phyloP scores from a whole-genome alignment of 2,797 vertebrate species.

The Syndactyla subalaris region DNA sequence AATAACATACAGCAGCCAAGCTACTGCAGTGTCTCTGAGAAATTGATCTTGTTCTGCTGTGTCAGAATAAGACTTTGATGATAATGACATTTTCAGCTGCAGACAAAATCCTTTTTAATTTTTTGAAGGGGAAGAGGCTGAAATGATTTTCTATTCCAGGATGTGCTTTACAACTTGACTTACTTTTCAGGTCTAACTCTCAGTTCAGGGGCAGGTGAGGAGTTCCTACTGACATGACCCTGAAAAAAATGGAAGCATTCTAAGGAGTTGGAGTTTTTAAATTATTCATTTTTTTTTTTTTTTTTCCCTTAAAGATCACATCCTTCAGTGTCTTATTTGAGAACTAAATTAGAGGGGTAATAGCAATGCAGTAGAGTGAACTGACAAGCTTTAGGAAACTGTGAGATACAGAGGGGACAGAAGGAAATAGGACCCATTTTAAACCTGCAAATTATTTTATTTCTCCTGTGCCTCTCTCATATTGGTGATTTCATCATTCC shows the following conservation, averaged over 20 bases:
- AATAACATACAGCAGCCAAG: not conserved
- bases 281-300: not conserved
- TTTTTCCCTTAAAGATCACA: not conserved
- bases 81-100: constrained; percentile 56
- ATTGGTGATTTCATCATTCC: not conserved
- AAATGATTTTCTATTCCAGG: constrained; percentile 24
- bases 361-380: not conserved
- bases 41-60: constrained; percentile 57
- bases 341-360: not conserved
- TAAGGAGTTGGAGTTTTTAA: not conserved
- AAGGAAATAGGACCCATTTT: not conserved
- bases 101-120: constrained; percentile 61
- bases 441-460: not conserved
- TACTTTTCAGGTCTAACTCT: not conserved
- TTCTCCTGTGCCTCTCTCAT: not conserved
- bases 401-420: not conserved
- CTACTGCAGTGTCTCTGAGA: constrained; percentile 27
- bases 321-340: not conserved
- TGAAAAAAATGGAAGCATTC: not conserved
- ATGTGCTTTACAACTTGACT: constrained; percentile 11
- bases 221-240: not conserved
- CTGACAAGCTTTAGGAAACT: not conserved
- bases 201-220: not conserved
- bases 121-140: constrained; percentile 33
- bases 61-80: constrained; percentile 61